Percentiles rank a stretch among this genome's conserved stretches.
Evolutionary conservation across 2,797 vertebrate genomes (phyloP).

Genomic region (Rhynchotus rufescens): DNA sequence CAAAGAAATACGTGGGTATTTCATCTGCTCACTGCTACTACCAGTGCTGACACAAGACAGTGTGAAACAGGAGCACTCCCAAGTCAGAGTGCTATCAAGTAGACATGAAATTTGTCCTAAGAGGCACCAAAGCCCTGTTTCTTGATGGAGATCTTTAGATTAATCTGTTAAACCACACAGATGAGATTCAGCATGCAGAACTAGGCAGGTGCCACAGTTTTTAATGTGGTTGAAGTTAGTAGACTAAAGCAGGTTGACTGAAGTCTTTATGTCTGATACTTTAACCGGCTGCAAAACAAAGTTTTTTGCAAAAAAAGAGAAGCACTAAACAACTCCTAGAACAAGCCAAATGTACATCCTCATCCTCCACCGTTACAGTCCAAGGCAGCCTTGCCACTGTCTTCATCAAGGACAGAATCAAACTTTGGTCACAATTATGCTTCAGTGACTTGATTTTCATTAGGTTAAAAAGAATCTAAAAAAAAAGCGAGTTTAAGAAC

Average conservation of each 20-base stretch:
- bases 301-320: neutral
- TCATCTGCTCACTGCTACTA: neutral
- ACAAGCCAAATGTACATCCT: neutral
- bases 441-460: neutral
- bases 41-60: neutral
- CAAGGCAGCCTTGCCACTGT: neutral
- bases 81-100: neutral
- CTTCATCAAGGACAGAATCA: neutral
- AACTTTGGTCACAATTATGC: neutral
- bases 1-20: neutral
- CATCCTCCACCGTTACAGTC: neutral
- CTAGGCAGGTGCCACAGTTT: neutral
- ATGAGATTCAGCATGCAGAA: neutral
- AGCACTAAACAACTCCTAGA: neutral
- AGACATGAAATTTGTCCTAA: neutral
- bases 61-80: neutral
- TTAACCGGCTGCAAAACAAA: neutral
- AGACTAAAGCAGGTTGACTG: neutral
- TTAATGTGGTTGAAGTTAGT: neutral
- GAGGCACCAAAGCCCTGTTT: neutral
- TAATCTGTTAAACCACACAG: neutral
- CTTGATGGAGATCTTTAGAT: accelerated
- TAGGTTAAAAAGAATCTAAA: neutral
- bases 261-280: neutral
- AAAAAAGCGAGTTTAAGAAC: neutral